A percentile compares a stretch with the other conserved stretches of the same genome.
phyloP scores from a whole-genome alignment of 2,797 vertebrate species.

The Gephyroberyx darwinii region DNA sequence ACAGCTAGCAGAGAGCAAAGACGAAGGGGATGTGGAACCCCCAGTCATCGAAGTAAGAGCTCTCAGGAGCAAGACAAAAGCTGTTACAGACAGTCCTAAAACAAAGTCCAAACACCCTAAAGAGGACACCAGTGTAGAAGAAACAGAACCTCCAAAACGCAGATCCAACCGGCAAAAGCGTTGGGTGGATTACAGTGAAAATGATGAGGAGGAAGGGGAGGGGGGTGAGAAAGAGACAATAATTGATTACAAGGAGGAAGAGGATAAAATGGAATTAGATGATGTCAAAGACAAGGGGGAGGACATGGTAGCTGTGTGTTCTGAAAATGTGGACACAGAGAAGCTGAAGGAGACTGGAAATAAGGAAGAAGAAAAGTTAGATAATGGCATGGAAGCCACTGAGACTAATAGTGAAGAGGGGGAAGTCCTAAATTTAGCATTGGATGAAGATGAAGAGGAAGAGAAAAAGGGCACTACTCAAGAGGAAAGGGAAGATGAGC shows the following conservation, averaged over 20 bases:
- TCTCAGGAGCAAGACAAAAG: constrained; percentile 2
- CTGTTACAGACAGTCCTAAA: not conserved
- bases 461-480: not conserved
- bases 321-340: not conserved
- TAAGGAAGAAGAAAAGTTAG: constrained; percentile 3
- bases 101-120: not conserved
- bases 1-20: not conserved
- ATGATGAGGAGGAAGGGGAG: constrained; percentile 5
- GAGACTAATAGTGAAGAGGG: not conserved
- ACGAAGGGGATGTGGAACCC: not conserved
- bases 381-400: not conserved
- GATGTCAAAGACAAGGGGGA: constrained; percentile 4
- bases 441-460: constrained; percentile 27
- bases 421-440: not conserved
- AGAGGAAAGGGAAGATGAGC: constrained; percentile 20
- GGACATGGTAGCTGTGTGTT: constrained; percentile 2
- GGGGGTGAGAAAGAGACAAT: not conserved
- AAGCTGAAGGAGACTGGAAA: not conserved
- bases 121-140: not conserved
- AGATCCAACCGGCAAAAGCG: constrained; percentile 27
- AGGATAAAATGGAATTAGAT: not conserved
- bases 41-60: not conserved
- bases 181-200: constrained; percentile 44
- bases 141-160: constrained; percentile 3
- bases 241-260: constrained; percentile 12